Conservation (phyloP, 2,888 invertebrate species). For the Athrips mouffetella region DNA sequence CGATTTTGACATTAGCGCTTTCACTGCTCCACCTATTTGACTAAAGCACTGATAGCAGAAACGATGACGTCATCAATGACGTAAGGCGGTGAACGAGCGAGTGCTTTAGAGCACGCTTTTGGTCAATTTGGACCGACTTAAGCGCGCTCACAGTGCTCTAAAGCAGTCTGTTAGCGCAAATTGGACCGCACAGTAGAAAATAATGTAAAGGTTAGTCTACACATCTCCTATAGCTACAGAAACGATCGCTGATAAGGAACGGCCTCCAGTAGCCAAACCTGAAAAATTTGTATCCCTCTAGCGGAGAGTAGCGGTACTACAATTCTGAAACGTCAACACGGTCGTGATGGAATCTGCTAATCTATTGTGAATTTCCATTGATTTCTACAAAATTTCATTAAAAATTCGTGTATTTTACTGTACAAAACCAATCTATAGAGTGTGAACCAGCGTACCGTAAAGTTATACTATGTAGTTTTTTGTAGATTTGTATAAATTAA, state of each 20-base stretch:
- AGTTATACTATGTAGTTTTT: conserved; percentile 52
- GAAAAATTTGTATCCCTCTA: conserved; percentile 36
- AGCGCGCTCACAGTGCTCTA: too few species aligned
- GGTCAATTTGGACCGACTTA: too few species aligned
- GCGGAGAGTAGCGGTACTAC: conserved; percentile 43
- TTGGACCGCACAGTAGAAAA: too few species aligned
- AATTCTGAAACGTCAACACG: conserved; percentile 76
- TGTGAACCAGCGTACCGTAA: conserved; percentile 25
- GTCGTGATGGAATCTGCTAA: conserved; percentile 61
- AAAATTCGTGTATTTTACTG: conserved; percentile 31
- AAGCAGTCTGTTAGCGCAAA: too few species aligned
- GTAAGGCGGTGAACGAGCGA: too few species aligned
- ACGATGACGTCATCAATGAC: too few species aligned
- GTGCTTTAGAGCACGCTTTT: too few species aligned
- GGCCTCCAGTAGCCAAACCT: conserved; percentile 22
- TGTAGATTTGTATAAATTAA: conserved; percentile 29
- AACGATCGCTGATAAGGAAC: conserved; percentile 18
- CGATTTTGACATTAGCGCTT: too few species aligned
- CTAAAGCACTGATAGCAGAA: too few species aligned
- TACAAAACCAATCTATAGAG: conserved; percentile 28
- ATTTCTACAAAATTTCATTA: conserved; percentile 42
- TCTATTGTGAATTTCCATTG: conserved; percentile 62
- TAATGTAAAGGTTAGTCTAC: too few species aligned
- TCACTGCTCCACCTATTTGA: too few species aligned
- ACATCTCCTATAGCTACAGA: too few species aligned